phyloP scores from a whole-genome alignment of 2,888 invertebrate genomes.

The Colostygia pectinataria region DNA sequence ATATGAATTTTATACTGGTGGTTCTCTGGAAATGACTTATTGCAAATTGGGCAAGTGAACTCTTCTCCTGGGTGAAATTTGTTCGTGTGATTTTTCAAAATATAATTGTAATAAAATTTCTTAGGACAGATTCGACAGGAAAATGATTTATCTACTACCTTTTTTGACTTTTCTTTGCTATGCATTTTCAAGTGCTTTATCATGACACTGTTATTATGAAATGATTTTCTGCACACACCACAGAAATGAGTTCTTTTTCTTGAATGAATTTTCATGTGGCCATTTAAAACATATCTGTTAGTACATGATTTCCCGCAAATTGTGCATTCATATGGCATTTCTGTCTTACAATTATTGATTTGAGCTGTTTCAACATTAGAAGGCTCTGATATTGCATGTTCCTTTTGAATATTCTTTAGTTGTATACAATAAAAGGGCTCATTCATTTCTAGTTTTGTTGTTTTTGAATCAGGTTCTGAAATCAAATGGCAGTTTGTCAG shows the following conservation, averaged over 20 bases:
- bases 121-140: slow-evolving; percentile 14
- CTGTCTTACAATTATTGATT: background rate
- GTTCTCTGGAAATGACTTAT: slow-evolving; percentile 4
- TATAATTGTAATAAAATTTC: slow-evolving; percentile 13
- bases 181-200: slow-evolving; percentile 12
- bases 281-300: slow-evolving; percentile 4
- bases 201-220: slow-evolving; percentile 1
- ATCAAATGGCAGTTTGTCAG: too few species aligned
- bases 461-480: slow-evolving; percentile 3
- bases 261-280: slow-evolving; percentile 11
- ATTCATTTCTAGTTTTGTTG: slow-evolving; percentile 9
- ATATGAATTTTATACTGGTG: slow-evolving; percentile 10
- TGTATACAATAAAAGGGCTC: background rate
- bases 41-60: slow-evolving; percentile 11
- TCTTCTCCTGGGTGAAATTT: slow-evolving; percentile 3
- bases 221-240: slow-evolving; percentile 3
- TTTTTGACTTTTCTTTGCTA: too few species aligned
- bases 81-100: slow-evolving; percentile 16
- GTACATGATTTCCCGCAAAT: slow-evolving; percentile 8
- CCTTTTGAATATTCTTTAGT: slow-evolving; percentile 6
- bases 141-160: background rate
- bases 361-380: background rate
- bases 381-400: background rate
- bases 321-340: background rate
- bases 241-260: too few species aligned